Conservation (phyloP, 2,113 vertebrate genomes). For the Lophius piscatorius region DNA sequence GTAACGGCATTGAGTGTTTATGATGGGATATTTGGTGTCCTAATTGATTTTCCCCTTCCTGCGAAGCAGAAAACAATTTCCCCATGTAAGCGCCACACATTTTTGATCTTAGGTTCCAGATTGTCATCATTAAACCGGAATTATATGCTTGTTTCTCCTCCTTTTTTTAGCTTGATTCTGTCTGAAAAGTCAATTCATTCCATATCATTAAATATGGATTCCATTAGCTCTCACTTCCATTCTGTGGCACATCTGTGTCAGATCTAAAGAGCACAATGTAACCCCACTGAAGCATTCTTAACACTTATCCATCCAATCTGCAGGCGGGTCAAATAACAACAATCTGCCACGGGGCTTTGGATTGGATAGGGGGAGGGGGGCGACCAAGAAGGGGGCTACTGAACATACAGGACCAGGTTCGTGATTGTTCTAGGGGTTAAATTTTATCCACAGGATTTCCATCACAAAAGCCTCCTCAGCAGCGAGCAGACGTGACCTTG, state of each 20-base stretch:
- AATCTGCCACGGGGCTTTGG: conserved; percentile 29
- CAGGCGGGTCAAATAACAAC: conserved; percentile 36
- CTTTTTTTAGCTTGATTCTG: conserved; percentile 1
- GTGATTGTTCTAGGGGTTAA: conserved; percentile 68
- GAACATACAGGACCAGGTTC: conserved; percentile 56
- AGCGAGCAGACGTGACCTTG: conserved; percentile 72
- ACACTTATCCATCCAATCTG: conserved; percentile 46
- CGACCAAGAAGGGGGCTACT: neutral
- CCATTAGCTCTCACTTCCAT: conserved; percentile 1
- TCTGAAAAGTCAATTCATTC: conserved; percentile 5
- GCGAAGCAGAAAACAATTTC: neutral
- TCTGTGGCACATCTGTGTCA: conserved; percentile 53
- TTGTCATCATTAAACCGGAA: conserved; percentile 6
- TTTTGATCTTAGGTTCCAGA: too few relatives aligned
- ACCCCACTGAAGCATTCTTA: conserved; percentile 47
- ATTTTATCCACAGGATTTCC: conserved; percentile 75
- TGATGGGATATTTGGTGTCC: neutral
- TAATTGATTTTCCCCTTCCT: conserved; percentile 1
- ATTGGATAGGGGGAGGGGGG: conserved; percentile 29
- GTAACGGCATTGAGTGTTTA: neutral
- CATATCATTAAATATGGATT: conserved; percentile 44
- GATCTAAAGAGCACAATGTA: conserved; percentile 49
- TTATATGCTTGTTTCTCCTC: conserved; percentile 7
- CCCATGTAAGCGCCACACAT: too few relatives aligned
- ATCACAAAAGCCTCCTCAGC: conserved; percentile 77